Evolutionary conservation across 1,140 invertebrate genomes (phyloP).

Genomic region (Cherax destructor): DNA sequence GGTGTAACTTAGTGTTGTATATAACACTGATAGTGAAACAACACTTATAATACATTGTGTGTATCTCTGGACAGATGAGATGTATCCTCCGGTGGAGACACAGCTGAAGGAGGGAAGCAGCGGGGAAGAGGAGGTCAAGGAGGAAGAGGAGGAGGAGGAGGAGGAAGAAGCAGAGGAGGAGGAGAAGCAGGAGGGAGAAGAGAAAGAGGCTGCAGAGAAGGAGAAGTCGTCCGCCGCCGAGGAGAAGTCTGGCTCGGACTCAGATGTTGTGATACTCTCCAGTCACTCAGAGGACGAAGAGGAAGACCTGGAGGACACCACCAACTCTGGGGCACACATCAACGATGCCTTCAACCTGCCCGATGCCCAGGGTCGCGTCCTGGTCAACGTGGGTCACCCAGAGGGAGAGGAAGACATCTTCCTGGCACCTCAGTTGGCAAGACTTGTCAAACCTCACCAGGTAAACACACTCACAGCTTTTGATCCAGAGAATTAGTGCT

Average conservation of each 20-base stretch:
- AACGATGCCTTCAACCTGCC: slow-evolving; percentile 89
- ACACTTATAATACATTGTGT: background rate
- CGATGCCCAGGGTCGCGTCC: slow-evolving; percentile 92
- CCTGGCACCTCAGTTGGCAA: slow-evolving; percentile 93
- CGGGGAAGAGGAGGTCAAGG: slow-evolving; percentile 32
- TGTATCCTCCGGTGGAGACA: slow-evolving; percentile 37
- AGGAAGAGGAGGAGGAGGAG: slow-evolving; percentile 12
- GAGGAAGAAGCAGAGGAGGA: slow-evolving; percentile 27
- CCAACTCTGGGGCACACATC: slow-evolving; percentile 76
- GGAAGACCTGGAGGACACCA: slow-evolving; percentile 84
- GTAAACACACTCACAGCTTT: slow-evolving; percentile 73
- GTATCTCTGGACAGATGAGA: background rate
- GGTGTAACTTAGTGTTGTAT: too few relatives aligned
- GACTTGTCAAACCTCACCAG: slow-evolving; percentile 96
- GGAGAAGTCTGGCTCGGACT: slow-evolving; percentile 71
- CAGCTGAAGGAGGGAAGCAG: slow-evolving; percentile 39
- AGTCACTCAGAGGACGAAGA: slow-evolving; percentile 72
- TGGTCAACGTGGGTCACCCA: slow-evolving; percentile 97
- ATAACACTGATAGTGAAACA: too few relatives aligned
- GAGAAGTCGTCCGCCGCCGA: slow-evolving; percentile 71
- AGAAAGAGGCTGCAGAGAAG: background rate
- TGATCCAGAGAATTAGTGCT: too few relatives aligned
- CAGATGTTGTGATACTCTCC: slow-evolving; percentile 69
- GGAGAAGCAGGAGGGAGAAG: background rate
- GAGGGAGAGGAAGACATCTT: slow-evolving; percentile 94